Evolutionary conservation across 2,113 vertebrate genomes (phyloP), one percentile per base, ranked within the genome.

Genomic region (Phoxinus phoxinus): DNA sequence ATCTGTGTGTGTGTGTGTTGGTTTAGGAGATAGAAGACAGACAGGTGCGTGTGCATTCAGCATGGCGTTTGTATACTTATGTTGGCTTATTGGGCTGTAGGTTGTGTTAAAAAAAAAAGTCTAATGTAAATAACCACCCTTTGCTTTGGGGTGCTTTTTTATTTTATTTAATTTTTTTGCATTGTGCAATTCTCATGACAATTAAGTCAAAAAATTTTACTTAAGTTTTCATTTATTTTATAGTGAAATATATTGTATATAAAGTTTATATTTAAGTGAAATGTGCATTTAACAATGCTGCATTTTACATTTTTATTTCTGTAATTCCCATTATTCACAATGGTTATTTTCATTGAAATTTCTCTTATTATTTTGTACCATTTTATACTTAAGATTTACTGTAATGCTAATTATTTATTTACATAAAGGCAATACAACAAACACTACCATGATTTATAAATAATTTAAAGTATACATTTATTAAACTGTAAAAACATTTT

Each of bases 21-120:
- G 58, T 81, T 27, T 44, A 81, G 37, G 37, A 21, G 37, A 78
- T 78, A 37, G 51, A 35, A 30, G 9, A 71, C 4, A 37, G 76
- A 78, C 76, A 58, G 72, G 72, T 76, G 78, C 21, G 44, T 51
- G 61, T 67, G 5, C 35, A 15, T 41, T 78, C 58, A 48, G 21
- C 30, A 51, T 9, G 73, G 44, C 4, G 4, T 19, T 76, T 4
- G 17, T 32, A 15, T 19, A 17, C 19, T 74, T 74, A 27, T 17
- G 13, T 75, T 35, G 17, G 65, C 65, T 69, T 21, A 41, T 12
- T 37, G 67, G 21, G 35, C 21, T 71, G 67, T 71, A 37, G 67
- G 19, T 6, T 2, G 23, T 72, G 35, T 9, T 71, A 12, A 71
- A 71, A 37, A 37, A 13, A 12, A 3, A 37, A 23, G 3, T n/a